Base-by-base conservation (phyloP, 2,888 invertebrate species). In the Acholoe squamosa region DNA sequence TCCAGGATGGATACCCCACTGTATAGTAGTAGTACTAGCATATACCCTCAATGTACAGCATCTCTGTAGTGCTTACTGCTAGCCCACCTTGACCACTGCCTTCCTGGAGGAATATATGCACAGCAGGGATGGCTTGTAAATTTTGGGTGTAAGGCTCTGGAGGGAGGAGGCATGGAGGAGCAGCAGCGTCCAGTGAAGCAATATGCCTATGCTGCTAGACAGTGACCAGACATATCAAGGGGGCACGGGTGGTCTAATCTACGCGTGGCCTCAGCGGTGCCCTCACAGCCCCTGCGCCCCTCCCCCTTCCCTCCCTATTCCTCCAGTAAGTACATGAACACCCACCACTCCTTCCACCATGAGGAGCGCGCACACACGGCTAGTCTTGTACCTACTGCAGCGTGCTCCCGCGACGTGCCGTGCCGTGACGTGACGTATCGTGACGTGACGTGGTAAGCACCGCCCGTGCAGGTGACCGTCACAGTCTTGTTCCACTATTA, bases 171-270 rank as follows among this genome's bases (percentile, higher is more conserved):
- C n/a, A n/a, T n/a, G n/a, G n/a, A n/a, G n/a, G n/a, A n/a, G n/a
- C n/a, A 5, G 71, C 71, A 0, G 31, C 28, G 71, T 71, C 71
- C 71, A 71, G 71, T 28, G 28, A 25, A 28, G 71, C 71, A 71
- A 28, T 71, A 71, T 71, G 71, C 25, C 31, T 25, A 28, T 28
- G 71, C 28, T 14, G 25, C 71, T 71, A 71, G 71, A 71, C 71
- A 28, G 71, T 71, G 71, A 25, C 71, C 71, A 71, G 71, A 71
- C 71, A 71, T 71, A 71, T 71, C 71, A n/a, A 61, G 61, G 61
- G n/a, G 61, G 61, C 43, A 43, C 12, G 61, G 61, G 3, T 3
- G 14, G 61, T 43, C 43, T 43, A 43, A 43, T 43, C 43, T 43
- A 43, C 43, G 43, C 43, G 43, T 43, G 43, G 43, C 43, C 43